A percentile compares a stretch with the other conserved stretches of the same genome.
These are phyloP conservation scores for Zelleria hepariella DNA, from an alignment of 2,888 invertebrate species.

Conservation along the genomic window DNA sequence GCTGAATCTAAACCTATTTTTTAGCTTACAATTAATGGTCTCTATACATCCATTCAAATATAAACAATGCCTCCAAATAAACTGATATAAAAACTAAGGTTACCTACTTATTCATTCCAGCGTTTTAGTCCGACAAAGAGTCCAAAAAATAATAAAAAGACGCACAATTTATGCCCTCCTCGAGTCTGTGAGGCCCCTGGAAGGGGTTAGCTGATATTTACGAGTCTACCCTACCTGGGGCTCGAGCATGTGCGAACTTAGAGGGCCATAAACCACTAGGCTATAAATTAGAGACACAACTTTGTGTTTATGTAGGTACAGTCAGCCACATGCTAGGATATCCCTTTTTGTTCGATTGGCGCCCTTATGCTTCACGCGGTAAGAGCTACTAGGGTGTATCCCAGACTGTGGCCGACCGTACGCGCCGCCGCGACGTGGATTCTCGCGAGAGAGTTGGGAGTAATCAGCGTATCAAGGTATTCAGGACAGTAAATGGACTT, in stretches of 20 bases:
- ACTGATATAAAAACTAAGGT: background rate
- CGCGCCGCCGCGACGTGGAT: no score
- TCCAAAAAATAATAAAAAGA: constrained; percentile 12
- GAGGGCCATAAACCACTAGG: constrained; percentile 36
- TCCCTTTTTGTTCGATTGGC: no score
- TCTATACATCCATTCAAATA: no score
- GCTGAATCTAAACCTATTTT: no score
- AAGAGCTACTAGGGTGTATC: no score
- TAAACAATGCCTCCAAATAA: no score
- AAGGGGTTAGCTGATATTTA: constrained; percentile 55
- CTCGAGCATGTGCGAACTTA: constrained; percentile 57
- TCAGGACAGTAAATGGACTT: no score
- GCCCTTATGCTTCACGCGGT: no score
- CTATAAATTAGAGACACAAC: constrained; percentile 63
- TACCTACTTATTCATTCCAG: background rate
- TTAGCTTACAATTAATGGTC: no score
- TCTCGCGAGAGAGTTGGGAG: no score
- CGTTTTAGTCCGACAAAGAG: constrained; percentile 6
- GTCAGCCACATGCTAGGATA: constrained; percentile 16
- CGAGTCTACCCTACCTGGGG: constrained; percentile 24
- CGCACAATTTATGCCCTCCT: constrained; percentile 23
- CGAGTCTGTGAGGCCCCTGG: constrained; percentile 26
- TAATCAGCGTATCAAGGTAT: no score
- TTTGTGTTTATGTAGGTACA: constrained; percentile 42
- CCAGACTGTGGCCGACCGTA: no score